Evolutionary conservation across 2,113 vertebrate genomes (phyloP), one percentile per base, ranked within the genome.

Genomic region (Platysteira castanea): DNA sequence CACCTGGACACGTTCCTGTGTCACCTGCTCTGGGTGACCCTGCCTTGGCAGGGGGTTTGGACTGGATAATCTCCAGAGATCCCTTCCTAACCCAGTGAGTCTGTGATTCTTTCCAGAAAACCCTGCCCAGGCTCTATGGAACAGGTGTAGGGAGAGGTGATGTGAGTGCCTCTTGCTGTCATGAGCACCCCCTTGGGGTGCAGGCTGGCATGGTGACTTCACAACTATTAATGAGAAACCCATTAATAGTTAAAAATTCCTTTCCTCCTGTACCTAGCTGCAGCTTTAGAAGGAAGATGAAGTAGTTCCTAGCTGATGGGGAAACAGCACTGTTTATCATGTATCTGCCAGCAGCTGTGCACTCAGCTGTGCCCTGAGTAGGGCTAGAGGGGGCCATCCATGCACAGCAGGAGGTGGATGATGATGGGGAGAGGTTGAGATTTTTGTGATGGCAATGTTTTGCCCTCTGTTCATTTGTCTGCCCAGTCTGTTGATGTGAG

Each of bases 311-410:
- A 2, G 64, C 8, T 67, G 46, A 14, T 33, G 56, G 17, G 54
- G 42, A 31, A 59, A 10, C 10, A 44, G 24, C 37, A 39, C 7
- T 0, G 0, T 39, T 70, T 74, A 8, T 31, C 59, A 73, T 0
- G 0, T 42, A 20, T 57, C 31, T 81, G 64, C 31, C 33, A 60
- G 33, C 42, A 39, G 57, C 59, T 80, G 39, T 26, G 14, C 59
- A 8, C n/a, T n/a, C n/a, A n/a, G n/a, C n/a, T n/a, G n/a, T n/a
- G n/a, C 23, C 53, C 47, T 54, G 39, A 23, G 39, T 1, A 37
- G 60, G 47, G 75, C 47, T 46, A 3, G 23, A 37, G 44, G 31
- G 24, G 54, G 47, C 39, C 39, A 11, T 18, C 24, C 0, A 1
- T 49, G 33, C 57, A 21, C 30, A 26, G 9, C 15, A 7, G 75